These are phyloP conservation scores for Nephila pilipes DNA, from an alignment of 1,140 invertebrate genomes.

Conservation along the genomic window DNA sequence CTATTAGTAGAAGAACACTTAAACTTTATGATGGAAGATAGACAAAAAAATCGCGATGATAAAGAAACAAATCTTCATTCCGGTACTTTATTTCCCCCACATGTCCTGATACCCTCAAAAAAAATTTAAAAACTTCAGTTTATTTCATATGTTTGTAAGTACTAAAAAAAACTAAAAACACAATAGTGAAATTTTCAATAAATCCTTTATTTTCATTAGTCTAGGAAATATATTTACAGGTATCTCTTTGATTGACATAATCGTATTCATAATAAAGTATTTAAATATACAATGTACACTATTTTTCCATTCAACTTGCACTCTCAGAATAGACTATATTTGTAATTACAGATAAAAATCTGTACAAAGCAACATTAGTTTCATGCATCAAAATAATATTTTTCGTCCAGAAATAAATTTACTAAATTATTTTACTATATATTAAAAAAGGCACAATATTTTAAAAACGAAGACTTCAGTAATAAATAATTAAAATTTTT, in stretches of 20 bases:
- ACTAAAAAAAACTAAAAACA: no score
- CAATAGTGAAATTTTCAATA: background rate
- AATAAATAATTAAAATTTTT: slow-evolving; percentile 26
- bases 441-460: background rate
- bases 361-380: background rate
- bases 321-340: background rate
- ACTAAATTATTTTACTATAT: background rate
- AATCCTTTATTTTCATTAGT: slow-evolving; percentile 56
- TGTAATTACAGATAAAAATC: background rate
- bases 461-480: background rate
- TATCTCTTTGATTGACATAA: background rate
- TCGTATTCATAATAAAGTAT: background rate
- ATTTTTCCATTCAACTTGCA: slow-evolving; percentile 2
- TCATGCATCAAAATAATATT: background rate
- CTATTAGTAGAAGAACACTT: no score
- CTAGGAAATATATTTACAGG: slow-evolving; percentile 53
- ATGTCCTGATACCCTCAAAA: no score
- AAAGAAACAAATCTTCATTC: no score
- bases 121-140: no score
- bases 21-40: no score
- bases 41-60: no score
- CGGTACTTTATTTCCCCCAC: no score
- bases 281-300: slow-evolving; percentile 56
- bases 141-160: no score
- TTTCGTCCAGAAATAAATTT: background rate